Evolutionary conservation across 2,113 vertebrate species (phyloP).

Genomic region (Chelonoidis abingdonii): DNA sequence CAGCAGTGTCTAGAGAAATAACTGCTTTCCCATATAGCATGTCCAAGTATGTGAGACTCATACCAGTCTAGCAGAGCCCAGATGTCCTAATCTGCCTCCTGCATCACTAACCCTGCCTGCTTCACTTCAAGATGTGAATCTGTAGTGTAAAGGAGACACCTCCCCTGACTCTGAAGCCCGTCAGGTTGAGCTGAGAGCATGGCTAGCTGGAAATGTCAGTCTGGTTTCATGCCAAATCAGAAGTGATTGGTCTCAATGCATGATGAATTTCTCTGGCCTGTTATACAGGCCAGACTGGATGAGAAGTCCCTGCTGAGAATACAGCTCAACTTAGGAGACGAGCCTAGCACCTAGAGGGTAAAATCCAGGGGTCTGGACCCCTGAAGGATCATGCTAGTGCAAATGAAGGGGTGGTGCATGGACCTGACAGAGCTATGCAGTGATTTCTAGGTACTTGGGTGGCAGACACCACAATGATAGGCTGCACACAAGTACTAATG

Average conservation of each 20-base stretch:
- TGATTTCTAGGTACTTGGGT: neutral
- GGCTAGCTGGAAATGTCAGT: neutral
- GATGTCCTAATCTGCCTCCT: neutral
- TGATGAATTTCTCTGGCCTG: no score
- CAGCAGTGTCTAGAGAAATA: no score
- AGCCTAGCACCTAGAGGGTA: neutral
- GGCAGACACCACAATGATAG: no score
- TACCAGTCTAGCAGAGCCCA: neutral
- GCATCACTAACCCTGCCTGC: neutral
- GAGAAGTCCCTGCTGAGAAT: neutral
- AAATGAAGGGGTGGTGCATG: neutral
- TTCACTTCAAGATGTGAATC: neutral
- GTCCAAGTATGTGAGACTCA: neutral
- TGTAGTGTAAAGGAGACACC: neutral
- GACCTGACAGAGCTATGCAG: no score
- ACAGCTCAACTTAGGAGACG: neutral
- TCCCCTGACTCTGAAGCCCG: neutral
- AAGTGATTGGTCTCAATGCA: neutral
- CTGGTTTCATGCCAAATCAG: neutral
- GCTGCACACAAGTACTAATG: neutral
- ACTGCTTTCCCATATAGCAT: no score
- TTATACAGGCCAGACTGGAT: neutral
- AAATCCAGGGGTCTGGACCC: neutral
- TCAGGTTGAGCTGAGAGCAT: neutral
- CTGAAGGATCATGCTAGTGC: neutral